Evolutionary conservation across 2,888 invertebrate species (phyloP), one percentile per base, ranked within the genome.

Genomic region (Zaprionus obscuricornis): DNA sequence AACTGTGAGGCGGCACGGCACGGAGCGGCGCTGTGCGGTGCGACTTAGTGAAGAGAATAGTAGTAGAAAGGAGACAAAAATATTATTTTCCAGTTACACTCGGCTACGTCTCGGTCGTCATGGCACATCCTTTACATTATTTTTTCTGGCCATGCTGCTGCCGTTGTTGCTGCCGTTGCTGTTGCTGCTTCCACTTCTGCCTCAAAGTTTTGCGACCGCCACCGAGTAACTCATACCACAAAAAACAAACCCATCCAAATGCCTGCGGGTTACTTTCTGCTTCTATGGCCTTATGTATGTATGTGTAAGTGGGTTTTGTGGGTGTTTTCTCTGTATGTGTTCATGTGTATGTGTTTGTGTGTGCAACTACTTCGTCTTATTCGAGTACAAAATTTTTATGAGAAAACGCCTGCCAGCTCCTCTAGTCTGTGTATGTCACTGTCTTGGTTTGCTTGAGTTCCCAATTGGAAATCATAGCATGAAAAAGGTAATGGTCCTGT

Each of bases 51-150:
- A n/a, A n/a, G n/a, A n/a, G n/a, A n/a, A n/a, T 22, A 22, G 22
- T 22, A 5, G 22, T 4, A 4, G 7, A 27, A 8, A 24, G 13
- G 8, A 8, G 22, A 57, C 63, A 70, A 77, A 88, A 88, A 86
- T 88, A 88, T 88, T 88, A 88, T 88, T 89, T 88, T 87, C 88
- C 87, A 89, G 88, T 89, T 88, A 88, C 85, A 76, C 76, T 76
- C 76, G 75, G 71, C 72, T 82, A 68, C 66, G 67, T 70, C 72
- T 74, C 66, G 66, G 85, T 81, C 71, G 65, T 73, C 75, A 71
- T 74, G 70, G 74, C 68, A 85, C 82, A 85, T 85, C 87, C 85
- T 85, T 84, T 86, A 82, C 85, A 76, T 82, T 85, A 71, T 69
- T 67, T 76, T 59, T 54, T 62, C 74, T 73, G 68, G 68, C 64